These are phyloP conservation scores for Galeruca laticollis DNA, from an alignment of 2,888 invertebrate genomes.

Conservation along the genomic window DNA sequence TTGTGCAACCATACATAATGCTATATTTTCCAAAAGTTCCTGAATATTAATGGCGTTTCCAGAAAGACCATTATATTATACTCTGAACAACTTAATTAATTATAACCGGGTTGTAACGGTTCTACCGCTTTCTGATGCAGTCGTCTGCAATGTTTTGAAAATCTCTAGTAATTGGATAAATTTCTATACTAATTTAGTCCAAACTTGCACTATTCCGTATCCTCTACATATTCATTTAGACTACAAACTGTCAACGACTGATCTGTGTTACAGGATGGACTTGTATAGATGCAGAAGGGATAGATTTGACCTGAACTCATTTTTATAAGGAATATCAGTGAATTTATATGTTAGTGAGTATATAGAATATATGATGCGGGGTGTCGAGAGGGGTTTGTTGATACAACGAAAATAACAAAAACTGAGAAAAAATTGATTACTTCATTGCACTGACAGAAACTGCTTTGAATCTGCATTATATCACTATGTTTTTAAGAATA, in stretches of 20 bases:
- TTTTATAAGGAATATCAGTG: too few relatives aligned
- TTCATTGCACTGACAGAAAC: too few relatives aligned
- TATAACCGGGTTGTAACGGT: conserved; percentile 31
- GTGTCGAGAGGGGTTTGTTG: too few relatives aligned
- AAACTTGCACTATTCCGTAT: background rate
- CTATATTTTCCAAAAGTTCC: conserved; percentile 25
- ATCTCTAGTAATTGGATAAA: conserved; percentile 26
- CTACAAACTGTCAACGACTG: conserved; percentile 1
- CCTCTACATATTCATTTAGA: background rate
- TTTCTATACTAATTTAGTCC: conserved; percentile 21
- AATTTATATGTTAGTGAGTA: too few relatives aligned
- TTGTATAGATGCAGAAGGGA: background rate
- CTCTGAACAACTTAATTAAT: conserved; percentile 31
- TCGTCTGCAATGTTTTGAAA: conserved; percentile 20
- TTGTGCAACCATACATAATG: conserved; percentile 11
- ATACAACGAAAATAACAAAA: too few relatives aligned
- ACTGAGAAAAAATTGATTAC: too few relatives aligned
- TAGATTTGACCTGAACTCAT: too few relatives aligned
- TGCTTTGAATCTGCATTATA: too few relatives aligned
- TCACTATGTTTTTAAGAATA: too few relatives aligned
- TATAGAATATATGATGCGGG: too few relatives aligned
- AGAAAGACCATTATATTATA: conserved; percentile 34
- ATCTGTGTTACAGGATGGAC: background rate
- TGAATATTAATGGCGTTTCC: conserved; percentile 34
- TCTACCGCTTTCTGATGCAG: conserved; percentile 20